A percentile compares a stretch with the other conserved stretches of the same genome.
phyloP scores from a whole-genome alignment of 2,797 vertebrate species.

The Glyptemys insculpta region DNA sequence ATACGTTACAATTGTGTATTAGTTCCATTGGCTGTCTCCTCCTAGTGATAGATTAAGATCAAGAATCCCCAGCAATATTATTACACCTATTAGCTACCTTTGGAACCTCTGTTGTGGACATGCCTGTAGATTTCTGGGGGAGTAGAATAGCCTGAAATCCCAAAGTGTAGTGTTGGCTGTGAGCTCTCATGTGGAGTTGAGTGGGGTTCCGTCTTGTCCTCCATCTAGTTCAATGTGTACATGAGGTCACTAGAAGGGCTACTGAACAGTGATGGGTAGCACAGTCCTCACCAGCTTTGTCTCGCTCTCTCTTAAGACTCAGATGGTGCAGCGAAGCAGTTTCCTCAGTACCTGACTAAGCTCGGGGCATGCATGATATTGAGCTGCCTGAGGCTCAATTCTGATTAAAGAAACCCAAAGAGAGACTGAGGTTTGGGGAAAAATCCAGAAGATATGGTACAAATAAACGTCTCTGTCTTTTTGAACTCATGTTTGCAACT shows the following conservation, averaged over 20 bases:
- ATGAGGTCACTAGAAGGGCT: neutral
- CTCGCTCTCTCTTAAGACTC: neutral
- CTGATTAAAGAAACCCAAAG: neutral
- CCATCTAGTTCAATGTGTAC: neutral
- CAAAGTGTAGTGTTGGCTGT: neutral
- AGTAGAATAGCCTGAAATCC: neutral
- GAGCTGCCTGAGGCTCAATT: neutral
- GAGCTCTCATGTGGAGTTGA: neutral
- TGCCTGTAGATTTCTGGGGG: neutral
- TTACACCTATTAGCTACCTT: neutral
- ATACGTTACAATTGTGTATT: neutral
- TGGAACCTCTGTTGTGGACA: neutral
- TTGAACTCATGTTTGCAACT: neutral
- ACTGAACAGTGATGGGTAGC: neutral
- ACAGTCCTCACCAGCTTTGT: neutral
- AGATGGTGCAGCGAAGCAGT: neutral
- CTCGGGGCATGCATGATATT: neutral
- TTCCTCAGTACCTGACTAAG: neutral
- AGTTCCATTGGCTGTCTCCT: neutral
- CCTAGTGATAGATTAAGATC: neutral
- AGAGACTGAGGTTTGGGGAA: rapidly evolving
- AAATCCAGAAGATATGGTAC: neutral
- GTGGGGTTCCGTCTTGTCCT: neutral
- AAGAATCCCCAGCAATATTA: neutral
- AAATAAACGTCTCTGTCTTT: too few species aligned